Evolutionary conservation across 1,140 invertebrate species (phyloP), one percentile per base, ranked within the genome.

Genomic region (Thalassaphorura encarpata): DNA sequence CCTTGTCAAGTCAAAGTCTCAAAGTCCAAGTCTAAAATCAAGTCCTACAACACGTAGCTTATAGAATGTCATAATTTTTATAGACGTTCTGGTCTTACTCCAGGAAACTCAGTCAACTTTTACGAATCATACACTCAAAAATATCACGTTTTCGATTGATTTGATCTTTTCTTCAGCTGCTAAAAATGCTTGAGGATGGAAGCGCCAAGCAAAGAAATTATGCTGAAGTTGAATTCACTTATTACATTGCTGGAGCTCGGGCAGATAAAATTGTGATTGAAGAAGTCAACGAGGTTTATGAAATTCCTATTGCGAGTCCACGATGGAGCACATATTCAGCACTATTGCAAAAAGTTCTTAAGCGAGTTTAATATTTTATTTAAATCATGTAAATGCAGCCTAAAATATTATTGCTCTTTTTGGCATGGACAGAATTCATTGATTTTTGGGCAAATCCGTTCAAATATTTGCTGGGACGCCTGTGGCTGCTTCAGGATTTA

Each of bases 221-320:
- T 73, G 80, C 91, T 56, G 83, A 83, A 60, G 86, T 92, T 70
- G 87, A 83, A 75, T 84, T 90, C 53, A 92, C 89, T 31, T 87
- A 92, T 76, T 76, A 89, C 62, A 87, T 94, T 69, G 84, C 84
- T 64, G 89, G 89, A 36, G 77, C 78, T 60, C 81, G 87, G 73
- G 79, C 83, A 43, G 76, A 80, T 61, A 84, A 89, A 69, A 83
- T 78, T 69, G 85, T 86, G 71, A 76, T 90, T 46, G 80, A 78
- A 54, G 88, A 88, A 72, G 89, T 89, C 11, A 84, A 83, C 70
- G 89, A 95, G 67, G 74, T 95, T 1, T 94, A 90, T 75, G 89
- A 94, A 69, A 83, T 91, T 42, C 87, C 89, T 51, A 52, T 62
- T 21, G 84, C 92, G 39, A 83, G 80, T 39, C 81, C 85, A 68